Evolutionary conservation across 1,140 invertebrate genomes (phyloP), one percentile per base, ranked within the genome.

Genomic region (Caenorhabditis remanei): DNA sequence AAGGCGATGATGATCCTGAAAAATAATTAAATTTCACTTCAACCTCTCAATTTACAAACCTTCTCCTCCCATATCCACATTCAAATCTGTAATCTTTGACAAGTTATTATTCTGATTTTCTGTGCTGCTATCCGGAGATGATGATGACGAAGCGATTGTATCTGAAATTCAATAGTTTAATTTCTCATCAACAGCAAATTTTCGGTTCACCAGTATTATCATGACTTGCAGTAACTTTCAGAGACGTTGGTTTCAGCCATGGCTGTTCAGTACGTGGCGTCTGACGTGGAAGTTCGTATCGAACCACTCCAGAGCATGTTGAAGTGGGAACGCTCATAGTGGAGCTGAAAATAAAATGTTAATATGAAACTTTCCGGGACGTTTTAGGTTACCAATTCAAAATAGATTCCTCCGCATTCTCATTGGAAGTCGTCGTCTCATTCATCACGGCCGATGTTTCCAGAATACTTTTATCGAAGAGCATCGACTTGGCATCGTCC

Each of bases 261-360:
- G 84, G 84, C 40, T 65, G 63, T 4, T 61, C 56, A 40, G 41
- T 8, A 65, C 84, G 58, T 24, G 84, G 84, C 40, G 58, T 63
- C 41, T 85, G 84, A 3, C 55, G 48, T n/a, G 46, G 84, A n/a
- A 85, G 63, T 32, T 85, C 84, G 41, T 85, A 85, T 8, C 84
- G 84, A 21, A 63, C 48, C 46, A 85, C 79, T 32, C 24, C 79
- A 19, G 79, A 83, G n/a, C 79, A 32, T 5, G 48, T 21, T 16
- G 79, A 83, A 13, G 24, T 24, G 4, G 58, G 63, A 46, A 53
- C 43, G 24, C 24, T 50, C 19, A 85, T 67, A 8, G 65, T 19
- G 4, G 65, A 71, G 65, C 84, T 71, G 61, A 63, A 85, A 71
- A 19, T 4, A 46, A 46, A n/a, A 19, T 0, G 19, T 4, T 4